Percentiles rank a stretch among this genome's conserved stretches.
These are phyloP conservation scores for Drosophila meridiana DNA, from an alignment of 2,888 invertebrate species.

Conservation along the genomic window DNA sequence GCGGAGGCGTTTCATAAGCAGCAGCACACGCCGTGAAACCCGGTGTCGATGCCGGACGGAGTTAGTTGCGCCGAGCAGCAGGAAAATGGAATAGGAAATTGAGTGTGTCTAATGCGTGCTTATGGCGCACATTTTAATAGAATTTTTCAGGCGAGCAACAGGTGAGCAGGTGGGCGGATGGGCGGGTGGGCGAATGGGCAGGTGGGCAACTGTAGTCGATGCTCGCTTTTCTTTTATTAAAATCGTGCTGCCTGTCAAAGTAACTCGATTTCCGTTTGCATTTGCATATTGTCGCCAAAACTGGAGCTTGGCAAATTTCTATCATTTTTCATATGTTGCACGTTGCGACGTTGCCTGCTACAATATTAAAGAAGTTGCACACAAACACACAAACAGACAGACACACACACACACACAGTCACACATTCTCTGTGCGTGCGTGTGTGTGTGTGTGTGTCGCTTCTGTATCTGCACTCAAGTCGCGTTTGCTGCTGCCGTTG, in stretches of 20 bases:
- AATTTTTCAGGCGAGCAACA: slow-evolving; percentile 67
- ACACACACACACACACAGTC: background rate
- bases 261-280: slow-evolving; percentile 52
- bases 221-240: slow-evolving; percentile 60
- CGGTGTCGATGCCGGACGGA: slow-evolving; percentile 53
- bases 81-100: slow-evolving; percentile 76
- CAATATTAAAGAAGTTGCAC: slow-evolving; percentile 59
- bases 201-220: background rate
- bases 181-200: background rate
- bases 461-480: slow-evolving; percentile 62
- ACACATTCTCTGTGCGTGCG: background rate
- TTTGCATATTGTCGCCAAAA: slow-evolving; percentile 39
- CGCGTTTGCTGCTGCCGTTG: slow-evolving; percentile 63
- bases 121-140: slow-evolving; percentile 78
- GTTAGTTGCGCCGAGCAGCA: slow-evolving; percentile 13
- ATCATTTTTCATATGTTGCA: slow-evolving; percentile 69
- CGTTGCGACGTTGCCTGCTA: slow-evolving; percentile 37
- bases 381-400: background rate
- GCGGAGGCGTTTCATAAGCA: slow-evolving; percentile 22
- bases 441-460: background rate
- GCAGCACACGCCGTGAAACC: slow-evolving; percentile 32
- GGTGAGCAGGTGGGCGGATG: slow-evolving; percentile 25
- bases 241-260: slow-evolving; percentile 66
- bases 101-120: slow-evolving; percentile 80
- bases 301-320: slow-evolving; percentile 54